Conservation (phyloP, 2,888 invertebrate species). For the Drosophila eohydei region DNA sequence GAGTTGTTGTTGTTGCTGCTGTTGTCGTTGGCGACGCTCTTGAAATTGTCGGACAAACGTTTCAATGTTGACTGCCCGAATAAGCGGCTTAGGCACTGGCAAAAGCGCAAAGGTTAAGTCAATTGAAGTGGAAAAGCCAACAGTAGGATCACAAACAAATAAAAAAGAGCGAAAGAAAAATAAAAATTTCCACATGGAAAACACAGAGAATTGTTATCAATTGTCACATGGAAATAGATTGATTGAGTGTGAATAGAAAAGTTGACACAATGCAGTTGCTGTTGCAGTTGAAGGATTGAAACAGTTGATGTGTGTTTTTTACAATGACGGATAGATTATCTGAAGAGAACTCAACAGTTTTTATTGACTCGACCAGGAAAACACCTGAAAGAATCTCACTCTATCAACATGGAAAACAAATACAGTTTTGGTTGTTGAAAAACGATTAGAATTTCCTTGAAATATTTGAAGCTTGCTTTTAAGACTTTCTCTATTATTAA, state of each 20-base stretch:
- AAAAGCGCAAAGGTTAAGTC: constrained; percentile 57
- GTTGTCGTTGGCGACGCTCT: constrained; percentile 26
- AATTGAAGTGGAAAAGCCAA: constrained; percentile 38
- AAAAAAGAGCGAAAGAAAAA: neutral
- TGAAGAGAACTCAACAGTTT: neutral
- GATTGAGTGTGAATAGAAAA: constrained; percentile 25
- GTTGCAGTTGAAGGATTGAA: constrained; percentile 3
- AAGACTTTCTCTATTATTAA: neutral
- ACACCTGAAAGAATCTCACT: neutral
- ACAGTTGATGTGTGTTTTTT: neutral
- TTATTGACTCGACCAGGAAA: constrained; percentile 1
- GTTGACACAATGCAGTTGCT: constrained; percentile 27
- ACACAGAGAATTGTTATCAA: constrained; percentile 39
- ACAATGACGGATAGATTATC: neutral
- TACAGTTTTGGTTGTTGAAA: neutral
- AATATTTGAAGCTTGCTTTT: neutral
- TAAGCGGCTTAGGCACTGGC: constrained; percentile 54
- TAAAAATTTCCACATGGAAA: constrained; percentile 10
- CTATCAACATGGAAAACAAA: neutral
- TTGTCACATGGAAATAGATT: constrained; percentile 39
- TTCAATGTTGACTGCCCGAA: constrained; percentile 39
- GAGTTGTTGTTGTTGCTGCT: constrained; percentile 21
- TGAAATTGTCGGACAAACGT: constrained; percentile 40
- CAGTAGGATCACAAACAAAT: constrained; percentile 27
- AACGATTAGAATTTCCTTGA: neutral